Evolutionary conservation across 2,113 vertebrate genomes (phyloP).

Genomic region (Pachypanchax playfairii): DNA sequence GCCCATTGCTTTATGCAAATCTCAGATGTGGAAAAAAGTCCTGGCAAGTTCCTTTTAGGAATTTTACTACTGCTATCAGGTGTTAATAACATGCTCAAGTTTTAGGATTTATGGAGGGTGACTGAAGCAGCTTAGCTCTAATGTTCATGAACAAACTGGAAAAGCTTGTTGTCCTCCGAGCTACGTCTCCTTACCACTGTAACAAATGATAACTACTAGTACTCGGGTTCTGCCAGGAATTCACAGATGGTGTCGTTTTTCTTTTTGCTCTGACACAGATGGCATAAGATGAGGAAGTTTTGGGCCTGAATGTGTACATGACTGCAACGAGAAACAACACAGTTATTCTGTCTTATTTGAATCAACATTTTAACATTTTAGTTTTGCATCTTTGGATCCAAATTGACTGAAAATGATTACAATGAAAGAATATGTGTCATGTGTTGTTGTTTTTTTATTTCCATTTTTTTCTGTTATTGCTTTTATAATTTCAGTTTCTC

Average conservation of each 20-base stretch:
- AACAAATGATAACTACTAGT: conserved; percentile 20
- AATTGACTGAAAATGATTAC: not conserved
- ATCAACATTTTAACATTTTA: not conserved
- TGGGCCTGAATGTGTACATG: conserved; percentile 14
- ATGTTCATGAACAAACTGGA: not conserved
- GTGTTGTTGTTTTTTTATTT: not conserved
- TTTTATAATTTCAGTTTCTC: not conserved
- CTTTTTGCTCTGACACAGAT: conserved; percentile 57
- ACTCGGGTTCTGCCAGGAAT: conserved; percentile 38
- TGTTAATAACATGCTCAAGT: not conserved
- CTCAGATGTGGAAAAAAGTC: not conserved
- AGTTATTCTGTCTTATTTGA: conserved; percentile 20
- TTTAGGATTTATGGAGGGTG: not conserved
- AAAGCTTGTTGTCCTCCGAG: conserved; percentile 5
- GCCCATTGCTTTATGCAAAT: too few species aligned
- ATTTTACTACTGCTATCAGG: too few species aligned
- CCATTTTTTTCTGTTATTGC: not conserved
- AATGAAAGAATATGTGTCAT: not conserved
- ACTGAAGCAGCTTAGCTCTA: not conserved
- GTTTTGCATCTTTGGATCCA: not conserved
- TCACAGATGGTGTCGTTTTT: conserved; percentile 66
- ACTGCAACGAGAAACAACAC: not conserved
- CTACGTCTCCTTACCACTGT: conserved; percentile 13
- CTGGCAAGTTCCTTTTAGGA: too few species aligned
- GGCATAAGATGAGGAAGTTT: conserved; percentile 40